These are phyloP conservation scores for Pheosia gnoma DNA, from an alignment of 2,888 invertebrate species.

Conservation along the genomic window DNA sequence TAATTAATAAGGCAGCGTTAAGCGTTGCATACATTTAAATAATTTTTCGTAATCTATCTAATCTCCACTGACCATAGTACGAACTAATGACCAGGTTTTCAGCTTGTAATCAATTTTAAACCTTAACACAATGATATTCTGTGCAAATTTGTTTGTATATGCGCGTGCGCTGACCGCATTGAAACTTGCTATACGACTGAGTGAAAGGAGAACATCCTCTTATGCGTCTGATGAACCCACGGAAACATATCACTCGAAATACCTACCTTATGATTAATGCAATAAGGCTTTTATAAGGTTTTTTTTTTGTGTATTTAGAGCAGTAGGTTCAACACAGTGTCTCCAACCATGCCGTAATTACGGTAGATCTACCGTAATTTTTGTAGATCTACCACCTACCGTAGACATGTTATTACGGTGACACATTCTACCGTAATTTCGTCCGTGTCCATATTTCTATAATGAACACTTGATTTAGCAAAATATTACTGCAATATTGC, in stretches of 20 bases:
- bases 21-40: constrained; percentile 13
- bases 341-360: too few species aligned
- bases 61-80: constrained; percentile 27
- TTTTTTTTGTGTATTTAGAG: neutral
- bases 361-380: too few species aligned
- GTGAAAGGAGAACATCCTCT: constrained; percentile 55
- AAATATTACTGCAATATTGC: too few species aligned
- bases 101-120: constrained; percentile 6
- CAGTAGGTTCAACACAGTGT: neutral
- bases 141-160: neutral
- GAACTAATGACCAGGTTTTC: constrained; percentile 24
- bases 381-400: too few species aligned
- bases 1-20: constrained; percentile 8
- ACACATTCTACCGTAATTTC: too few species aligned
- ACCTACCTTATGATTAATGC: neutral
- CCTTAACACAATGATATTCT: constrained; percentile 7
- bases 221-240: constrained; percentile 5
- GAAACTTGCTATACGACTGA: constrained; percentile 34
- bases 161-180: constrained; percentile 39
- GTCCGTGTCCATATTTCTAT: too few species aligned
- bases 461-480: too few species aligned
- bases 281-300: neutral
- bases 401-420: too few species aligned
- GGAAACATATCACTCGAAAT: neutral
- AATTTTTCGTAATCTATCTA: constrained; percentile 22